phyloP scores from a whole-genome alignment of 2,797 vertebrate genomes.

The Ataeniobius toweri region DNA sequence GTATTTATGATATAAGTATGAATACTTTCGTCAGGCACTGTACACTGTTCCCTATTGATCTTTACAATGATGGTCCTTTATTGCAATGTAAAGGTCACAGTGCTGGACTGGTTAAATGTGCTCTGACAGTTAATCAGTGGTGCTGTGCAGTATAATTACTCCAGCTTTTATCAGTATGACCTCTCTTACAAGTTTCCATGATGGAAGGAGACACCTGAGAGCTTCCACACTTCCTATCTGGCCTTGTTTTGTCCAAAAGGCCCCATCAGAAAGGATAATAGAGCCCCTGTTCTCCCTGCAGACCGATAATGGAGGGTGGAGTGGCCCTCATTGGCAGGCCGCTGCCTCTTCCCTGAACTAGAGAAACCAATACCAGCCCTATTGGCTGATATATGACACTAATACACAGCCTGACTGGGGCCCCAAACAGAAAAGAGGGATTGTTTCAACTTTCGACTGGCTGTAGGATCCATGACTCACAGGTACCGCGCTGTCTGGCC shows the following conservation, averaged over 20 bases:
- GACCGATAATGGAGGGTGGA: constrained; percentile 79
- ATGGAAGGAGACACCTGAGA: constrained; percentile 77
- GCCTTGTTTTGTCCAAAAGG: constrained; percentile 74
- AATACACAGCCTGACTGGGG: constrained; percentile 89
- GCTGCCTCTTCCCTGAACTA: constrained; percentile 79
- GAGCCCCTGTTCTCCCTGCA: constrained; percentile 79
- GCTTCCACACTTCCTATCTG: constrained; percentile 75
- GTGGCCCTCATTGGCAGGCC: constrained; percentile 78
- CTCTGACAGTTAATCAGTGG: constrained; percentile 68
- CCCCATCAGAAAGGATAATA: constrained; percentile 77
- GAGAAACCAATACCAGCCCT: constrained; percentile 84
- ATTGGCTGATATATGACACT: constrained; percentile 91
- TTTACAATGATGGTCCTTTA: constrained; percentile 18
- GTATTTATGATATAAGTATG: background rate
- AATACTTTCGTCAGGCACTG: background rate
- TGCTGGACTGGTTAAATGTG: constrained; percentile 63
- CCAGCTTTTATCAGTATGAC: constrained; percentile 72
- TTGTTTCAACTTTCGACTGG: constrained; percentile 93
- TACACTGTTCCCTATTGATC: constrained; percentile 5
- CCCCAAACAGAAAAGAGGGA: constrained; percentile 90
- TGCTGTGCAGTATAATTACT: constrained; percentile 71
- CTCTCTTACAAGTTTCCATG: constrained; percentile 71
- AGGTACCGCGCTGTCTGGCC: constrained; percentile 88
- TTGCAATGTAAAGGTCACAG: constrained; percentile 59
- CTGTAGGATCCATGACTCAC: constrained; percentile 90